A percentile compares a stretch with the other conserved stretches of the same genome.
Evolutionary conservation across 2,888 invertebrate genomes (phyloP).

Genomic region (Netelia inedita): DNA sequence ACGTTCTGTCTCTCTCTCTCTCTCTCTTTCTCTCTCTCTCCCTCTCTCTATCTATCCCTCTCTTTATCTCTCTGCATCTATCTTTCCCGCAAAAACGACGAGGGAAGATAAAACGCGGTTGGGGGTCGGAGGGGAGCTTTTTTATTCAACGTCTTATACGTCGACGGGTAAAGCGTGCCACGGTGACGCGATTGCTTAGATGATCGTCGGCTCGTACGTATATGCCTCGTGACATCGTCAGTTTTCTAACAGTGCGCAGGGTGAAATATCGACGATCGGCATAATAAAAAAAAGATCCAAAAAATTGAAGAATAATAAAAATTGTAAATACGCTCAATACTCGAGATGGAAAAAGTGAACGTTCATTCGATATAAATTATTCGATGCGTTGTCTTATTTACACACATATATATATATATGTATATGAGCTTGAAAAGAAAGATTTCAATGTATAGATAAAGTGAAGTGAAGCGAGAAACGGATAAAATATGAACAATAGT

Average conservation of each 20-base stretch:
- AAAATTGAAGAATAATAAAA: neutral
- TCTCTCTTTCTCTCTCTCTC: slow-evolving; percentile 3
- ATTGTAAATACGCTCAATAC: neutral
- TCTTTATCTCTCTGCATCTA: neutral
- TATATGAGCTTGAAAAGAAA: neutral
- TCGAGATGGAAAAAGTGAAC: neutral
- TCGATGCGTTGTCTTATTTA: neutral
- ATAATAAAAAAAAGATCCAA: neutral
- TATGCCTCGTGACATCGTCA: neutral
- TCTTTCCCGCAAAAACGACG: slow-evolving; percentile 38
- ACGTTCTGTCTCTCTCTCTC: neutral
- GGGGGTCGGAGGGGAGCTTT: slow-evolving; percentile 11
- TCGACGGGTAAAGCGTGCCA: slow-evolving; percentile 9
- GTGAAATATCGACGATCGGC: neutral
- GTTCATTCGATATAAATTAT: neutral
- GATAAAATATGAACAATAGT: slow-evolving; percentile 2
- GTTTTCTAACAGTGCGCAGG: slow-evolving; percentile 9
- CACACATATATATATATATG: neutral
- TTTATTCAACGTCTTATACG: neutral
- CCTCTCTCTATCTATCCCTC: slow-evolving; percentile 6
- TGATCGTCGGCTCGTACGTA: neutral
- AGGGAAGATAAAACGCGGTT: slow-evolving; percentile 42
- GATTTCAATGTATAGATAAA: neutral
- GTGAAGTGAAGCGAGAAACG: slow-evolving; percentile 14
- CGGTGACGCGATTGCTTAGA: neutral